Evolutionary conservation across 2,797 vertebrate genomes (phyloP).

Genomic region (Gadopsis marmoratus): DNA sequence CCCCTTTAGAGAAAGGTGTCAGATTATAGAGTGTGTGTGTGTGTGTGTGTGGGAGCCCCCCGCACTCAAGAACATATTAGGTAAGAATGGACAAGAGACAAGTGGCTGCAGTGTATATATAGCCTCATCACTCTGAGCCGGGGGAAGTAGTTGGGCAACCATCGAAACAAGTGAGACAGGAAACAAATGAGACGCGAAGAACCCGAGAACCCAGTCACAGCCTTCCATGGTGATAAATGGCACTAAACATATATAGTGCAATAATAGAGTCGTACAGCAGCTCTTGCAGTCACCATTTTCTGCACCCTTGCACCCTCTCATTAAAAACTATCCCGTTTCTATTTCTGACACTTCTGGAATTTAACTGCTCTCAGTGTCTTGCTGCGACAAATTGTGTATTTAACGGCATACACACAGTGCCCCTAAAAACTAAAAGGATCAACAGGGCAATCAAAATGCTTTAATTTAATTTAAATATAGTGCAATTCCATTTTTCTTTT

Average conservation of each 20-base stretch:
- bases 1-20: conserved; percentile 8
- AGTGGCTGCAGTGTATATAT: conserved; percentile 13
- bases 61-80: conserved; percentile 19
- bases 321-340: conserved; percentile 33
- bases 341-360: conserved; percentile 28
- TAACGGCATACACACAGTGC: conserved; percentile 2
- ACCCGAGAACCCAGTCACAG: conserved; percentile 14
- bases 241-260: conserved; percentile 11
- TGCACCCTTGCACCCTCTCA: conserved; percentile 11
- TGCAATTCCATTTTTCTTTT: neutral
- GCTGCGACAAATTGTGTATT: neutral
- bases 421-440: neutral
- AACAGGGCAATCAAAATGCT: neutral
- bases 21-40: neutral
- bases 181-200: conserved; percentile 8
- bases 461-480: neutral
- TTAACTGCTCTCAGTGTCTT: neutral
- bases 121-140: conserved; percentile 11
- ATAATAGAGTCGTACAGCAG: conserved; percentile 27
- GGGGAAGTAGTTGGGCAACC: conserved; percentile 14
- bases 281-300: neutral
- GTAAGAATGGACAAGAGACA: conserved; percentile 26
- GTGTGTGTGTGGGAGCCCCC: conserved; percentile 16
- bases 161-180: conserved; percentile 24
- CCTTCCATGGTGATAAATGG: conserved; percentile 29